A percentile compares a stretch with the other conserved stretches of the same genome.
Conservation (phyloP, 2,797 vertebrate species). For the Pteronotus mesoamericanus region DNA sequence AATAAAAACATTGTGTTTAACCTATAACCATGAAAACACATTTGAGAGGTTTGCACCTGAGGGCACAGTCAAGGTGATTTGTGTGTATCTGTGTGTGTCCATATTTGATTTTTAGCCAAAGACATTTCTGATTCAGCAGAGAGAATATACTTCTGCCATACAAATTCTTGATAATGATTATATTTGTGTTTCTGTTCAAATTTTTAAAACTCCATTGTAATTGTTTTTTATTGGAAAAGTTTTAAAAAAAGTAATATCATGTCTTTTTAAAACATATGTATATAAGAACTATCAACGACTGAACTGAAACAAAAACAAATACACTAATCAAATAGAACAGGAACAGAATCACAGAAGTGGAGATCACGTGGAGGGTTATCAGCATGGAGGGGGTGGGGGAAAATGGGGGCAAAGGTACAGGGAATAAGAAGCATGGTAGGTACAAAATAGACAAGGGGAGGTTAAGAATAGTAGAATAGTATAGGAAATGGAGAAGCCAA, state of each 20-base stretch:
- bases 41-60: background rate
- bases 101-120: background rate
- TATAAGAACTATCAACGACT: too few species aligned
- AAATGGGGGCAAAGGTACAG: too few species aligned
- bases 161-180: background rate
- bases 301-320: too few species aligned
- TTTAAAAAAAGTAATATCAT: background rate
- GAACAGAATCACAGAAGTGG: too few species aligned
- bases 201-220: background rate
- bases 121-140: background rate
- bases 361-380: too few species aligned
- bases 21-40: background rate
- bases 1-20: background rate
- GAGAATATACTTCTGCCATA: background rate
- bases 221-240: background rate
- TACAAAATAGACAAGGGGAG: too few species aligned
- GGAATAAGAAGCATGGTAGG: too few species aligned
- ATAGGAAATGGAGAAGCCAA: too few species aligned
- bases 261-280: background rate
- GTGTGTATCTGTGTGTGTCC: background rate
- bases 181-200: background rate
- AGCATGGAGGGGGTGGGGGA: too few species aligned
- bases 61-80: background rate
- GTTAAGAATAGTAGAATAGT: too few species aligned
- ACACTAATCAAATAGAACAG: too few species aligned